phyloP scores from a whole-genome alignment of 2,888 invertebrate species.

The Cephus nigrinus region DNA sequence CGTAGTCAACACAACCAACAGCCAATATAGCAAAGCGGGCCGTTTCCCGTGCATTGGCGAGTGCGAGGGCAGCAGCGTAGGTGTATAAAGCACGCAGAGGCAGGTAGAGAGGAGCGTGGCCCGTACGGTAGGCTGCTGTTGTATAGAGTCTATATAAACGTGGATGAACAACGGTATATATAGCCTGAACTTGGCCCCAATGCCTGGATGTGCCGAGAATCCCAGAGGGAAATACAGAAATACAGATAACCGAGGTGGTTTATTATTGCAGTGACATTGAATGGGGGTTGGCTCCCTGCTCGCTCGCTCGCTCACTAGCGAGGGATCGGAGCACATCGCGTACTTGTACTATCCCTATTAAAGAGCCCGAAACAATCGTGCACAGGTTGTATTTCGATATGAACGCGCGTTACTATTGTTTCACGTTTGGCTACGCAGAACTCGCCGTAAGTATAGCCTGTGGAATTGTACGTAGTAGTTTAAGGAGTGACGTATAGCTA shows the following conservation, averaged over 20 bases:
- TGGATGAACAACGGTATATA: constrained; percentile 44
- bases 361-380: background rate
- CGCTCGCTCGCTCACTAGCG: constrained; percentile 23
- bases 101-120: background rate
- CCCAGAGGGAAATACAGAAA: constrained; percentile 64
- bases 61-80: background rate
- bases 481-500: background rate
- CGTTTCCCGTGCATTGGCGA: constrained; percentile 2
- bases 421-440: background rate
- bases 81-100: background rate
- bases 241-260: constrained; percentile 62
- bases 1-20: background rate
- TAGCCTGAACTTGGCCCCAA: constrained; percentile 65
- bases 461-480: background rate
- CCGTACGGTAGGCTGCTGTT: background rate
- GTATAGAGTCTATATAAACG: constrained; percentile 37
- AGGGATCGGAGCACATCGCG: constrained; percentile 21
- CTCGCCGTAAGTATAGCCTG: background rate
- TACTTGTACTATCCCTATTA: constrained; percentile 1
- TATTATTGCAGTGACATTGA: constrained; percentile 62
- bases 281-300: constrained; percentile 52
- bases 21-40: background rate
- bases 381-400: background rate
- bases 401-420: background rate
- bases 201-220: constrained; percentile 58